A percentile compares a stretch with the other conserved stretches of the same genome.
These are phyloP conservation scores for Leptodactylus fallax DNA, from an alignment of 2,797 vertebrate species.

Conservation along the genomic window DNA sequence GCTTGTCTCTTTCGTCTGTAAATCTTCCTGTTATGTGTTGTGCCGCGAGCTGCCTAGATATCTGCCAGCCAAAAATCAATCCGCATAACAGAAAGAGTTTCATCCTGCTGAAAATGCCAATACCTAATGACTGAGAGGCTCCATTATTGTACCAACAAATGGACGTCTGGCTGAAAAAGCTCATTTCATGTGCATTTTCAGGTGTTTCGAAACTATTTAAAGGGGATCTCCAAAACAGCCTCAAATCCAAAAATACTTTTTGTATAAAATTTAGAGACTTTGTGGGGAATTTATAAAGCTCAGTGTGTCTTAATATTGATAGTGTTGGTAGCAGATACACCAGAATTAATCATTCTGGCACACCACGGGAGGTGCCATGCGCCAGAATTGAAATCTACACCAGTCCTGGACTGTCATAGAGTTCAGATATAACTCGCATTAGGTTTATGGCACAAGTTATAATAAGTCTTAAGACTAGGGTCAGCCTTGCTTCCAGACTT, in stretches of 20 bases:
- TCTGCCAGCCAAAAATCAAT: conserved; percentile 36
- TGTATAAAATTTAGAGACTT: not conserved
- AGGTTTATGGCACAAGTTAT: too few species aligned
- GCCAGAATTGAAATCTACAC: too few species aligned
- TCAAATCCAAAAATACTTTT: not conserved
- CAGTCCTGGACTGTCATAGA: too few species aligned
- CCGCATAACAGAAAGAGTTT: conserved; percentile 13
- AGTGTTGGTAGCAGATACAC: too few species aligned
- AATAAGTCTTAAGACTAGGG: too few species aligned
- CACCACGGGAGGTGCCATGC: too few species aligned
- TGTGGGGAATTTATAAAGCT: not conserved
- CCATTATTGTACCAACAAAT: not conserved
- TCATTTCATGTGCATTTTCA: not conserved
- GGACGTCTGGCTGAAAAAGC: not conserved
- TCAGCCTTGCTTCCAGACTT: too few species aligned
- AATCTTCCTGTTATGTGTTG: conserved; percentile 38
- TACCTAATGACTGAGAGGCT: not conserved
- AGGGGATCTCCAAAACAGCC: not conserved
- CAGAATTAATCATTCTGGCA: too few species aligned
- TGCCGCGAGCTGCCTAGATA: not conserved
- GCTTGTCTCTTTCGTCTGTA: conserved; percentile 27
- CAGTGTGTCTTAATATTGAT: too few species aligned
- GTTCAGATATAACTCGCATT: too few species aligned
- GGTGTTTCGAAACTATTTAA: not conserved
- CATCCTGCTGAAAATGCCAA: conserved; percentile 9